Conservation (phyloP, 1,140 invertebrate genomes). For the Drosophila navojoa region DNA sequence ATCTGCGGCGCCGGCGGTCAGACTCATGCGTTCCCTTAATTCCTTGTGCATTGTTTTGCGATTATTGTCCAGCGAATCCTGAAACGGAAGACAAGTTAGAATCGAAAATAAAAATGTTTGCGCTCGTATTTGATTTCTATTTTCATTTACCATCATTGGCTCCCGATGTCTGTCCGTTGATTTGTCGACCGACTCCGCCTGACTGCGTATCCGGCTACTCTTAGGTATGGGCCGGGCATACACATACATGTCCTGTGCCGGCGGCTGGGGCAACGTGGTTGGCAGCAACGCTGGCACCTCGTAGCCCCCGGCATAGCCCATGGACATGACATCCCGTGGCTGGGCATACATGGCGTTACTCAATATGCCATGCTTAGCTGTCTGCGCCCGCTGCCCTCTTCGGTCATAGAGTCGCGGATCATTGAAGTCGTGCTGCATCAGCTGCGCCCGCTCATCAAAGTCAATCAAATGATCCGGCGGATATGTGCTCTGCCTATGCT, state of each 20-base stretch:
- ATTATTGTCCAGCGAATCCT: conserved; percentile 75
- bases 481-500: conserved; percentile 74
- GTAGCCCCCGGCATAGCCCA: conserved; percentile 36
- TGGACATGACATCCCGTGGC: conserved; percentile 10
- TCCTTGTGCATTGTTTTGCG: conserved; percentile 71
- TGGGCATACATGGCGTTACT: conserved; percentile 28
- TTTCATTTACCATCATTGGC: conserved; percentile 45
- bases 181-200: conserved; percentile 47
- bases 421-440: conserved; percentile 74
- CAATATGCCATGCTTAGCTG: conserved; percentile 26
- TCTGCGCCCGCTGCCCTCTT: conserved; percentile 28
- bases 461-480: conserved; percentile 87
- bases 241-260: conserved; percentile 64
- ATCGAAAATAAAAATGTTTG: background rate
- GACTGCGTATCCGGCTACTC: conserved; percentile 51
- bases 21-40: conserved; percentile 69
- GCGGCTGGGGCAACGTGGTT: conserved; percentile 52
- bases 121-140: background rate
- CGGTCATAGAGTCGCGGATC: conserved; percentile 58
- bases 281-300: conserved; percentile 47
- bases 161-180: conserved; percentile 56
- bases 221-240: conserved; percentile 74
- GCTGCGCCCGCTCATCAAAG: conserved; percentile 86
- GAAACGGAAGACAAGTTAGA: background rate
- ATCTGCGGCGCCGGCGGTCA: conserved; percentile 42